Conservation (phyloP, 2,113 vertebrate genomes). For the Panurus biarmicus region DNA sequence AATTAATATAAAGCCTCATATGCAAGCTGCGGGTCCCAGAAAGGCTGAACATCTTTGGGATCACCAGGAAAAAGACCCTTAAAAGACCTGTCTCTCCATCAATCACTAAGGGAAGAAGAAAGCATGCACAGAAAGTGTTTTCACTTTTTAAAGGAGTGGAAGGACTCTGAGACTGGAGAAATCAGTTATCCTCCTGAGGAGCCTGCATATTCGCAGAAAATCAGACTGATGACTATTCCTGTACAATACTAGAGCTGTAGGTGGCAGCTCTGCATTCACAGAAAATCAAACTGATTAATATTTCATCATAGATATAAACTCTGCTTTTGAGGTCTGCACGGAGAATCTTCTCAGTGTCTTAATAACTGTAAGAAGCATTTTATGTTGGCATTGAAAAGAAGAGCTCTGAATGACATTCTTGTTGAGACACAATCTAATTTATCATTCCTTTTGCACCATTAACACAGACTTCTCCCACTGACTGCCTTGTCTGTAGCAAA, state of each 20-base stretch:
- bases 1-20: neutral
- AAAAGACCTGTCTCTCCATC: neutral
- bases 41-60: neutral
- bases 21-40: neutral
- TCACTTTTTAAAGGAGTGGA: neutral
- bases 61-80: neutral
- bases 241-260: neutral
- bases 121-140: neutral
- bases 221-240: neutral
- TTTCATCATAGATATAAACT: neutral
- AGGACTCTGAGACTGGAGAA: neutral
- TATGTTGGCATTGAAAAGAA: neutral
- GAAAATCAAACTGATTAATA: neutral
- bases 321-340: neutral
- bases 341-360: neutral
- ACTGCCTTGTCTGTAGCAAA: neutral
- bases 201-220: neutral
- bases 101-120: neutral
- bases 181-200: neutral
- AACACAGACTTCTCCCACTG: neutral
- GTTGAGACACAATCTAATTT: neutral
- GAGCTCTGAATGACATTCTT: neutral
- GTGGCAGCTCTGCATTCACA: neutral
- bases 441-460: neutral
- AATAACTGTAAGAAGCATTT: neutral